phyloP scores from a whole-genome alignment of 2,113 vertebrate genomes.

The Origma solitaria region DNA sequence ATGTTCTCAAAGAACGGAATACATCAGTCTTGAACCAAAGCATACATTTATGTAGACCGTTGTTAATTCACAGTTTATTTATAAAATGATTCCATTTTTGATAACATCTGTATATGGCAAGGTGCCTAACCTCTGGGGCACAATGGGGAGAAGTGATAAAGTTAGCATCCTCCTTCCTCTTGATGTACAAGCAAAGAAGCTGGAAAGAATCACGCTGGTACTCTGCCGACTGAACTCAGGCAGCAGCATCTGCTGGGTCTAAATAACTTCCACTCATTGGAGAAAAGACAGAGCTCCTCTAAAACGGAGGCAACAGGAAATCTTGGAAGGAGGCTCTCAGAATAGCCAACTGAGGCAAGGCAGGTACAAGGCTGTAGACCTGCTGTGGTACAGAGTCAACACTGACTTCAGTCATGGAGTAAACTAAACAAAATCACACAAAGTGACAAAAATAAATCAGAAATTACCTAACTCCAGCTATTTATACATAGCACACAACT shows the following conservation, averaged over 20 bases:
- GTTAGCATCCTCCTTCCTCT: slow-evolving; percentile 16
- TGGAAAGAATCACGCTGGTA: neutral
- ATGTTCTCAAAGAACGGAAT: neutral
- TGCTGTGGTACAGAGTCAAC: neutral
- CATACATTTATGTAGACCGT: neutral
- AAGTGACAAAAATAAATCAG: neutral
- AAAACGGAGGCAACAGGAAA: neutral
- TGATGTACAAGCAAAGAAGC: neutral
- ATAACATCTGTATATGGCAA: slow-evolving; percentile 33
- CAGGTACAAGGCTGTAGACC: neutral
- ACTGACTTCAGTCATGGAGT: neutral
- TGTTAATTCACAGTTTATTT: slow-evolving; percentile 48
- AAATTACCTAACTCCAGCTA: neutral
- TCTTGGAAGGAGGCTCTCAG: neutral
- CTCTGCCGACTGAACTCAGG: neutral
- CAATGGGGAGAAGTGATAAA: slow-evolving; percentile 6
- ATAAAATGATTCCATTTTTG: slow-evolving; percentile 29
- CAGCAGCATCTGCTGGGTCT: neutral
- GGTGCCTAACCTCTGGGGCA: slow-evolving; percentile 34
- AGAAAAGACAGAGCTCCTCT: neutral
- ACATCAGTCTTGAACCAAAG: neutral
- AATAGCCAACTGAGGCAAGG: neutral
- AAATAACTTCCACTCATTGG: neutral
- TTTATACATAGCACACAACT: neutral
- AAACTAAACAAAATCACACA: neutral